Evolutionary conservation across 2,888 invertebrate genomes (phyloP).

Genomic region (Endomychus coccineus): DNA sequence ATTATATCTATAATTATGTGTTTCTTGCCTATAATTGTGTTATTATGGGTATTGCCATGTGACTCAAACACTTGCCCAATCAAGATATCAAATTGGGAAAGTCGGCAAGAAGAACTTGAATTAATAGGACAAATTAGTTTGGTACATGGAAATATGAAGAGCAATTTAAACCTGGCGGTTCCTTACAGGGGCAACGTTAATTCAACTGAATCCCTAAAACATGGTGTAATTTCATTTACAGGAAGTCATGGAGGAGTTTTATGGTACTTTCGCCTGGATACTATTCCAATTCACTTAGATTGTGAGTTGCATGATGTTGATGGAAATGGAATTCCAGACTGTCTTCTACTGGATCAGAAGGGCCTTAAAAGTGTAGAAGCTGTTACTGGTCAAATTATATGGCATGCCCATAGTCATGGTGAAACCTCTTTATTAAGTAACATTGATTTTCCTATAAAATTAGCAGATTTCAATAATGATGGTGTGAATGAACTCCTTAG

Average conservation of each 20-base stretch:
- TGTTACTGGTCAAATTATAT: constrained; percentile 53
- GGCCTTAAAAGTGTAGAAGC: constrained; percentile 58
- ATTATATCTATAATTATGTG: constrained; percentile 64
- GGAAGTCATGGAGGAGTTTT: constrained; percentile 63
- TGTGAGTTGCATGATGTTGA: constrained; percentile 68
- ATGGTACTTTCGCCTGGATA: constrained; percentile 64
- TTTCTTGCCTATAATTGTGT: constrained; percentile 62
- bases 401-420: constrained; percentile 53
- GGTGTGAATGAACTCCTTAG: constrained; percentile 62
- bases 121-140: constrained; percentile 63
- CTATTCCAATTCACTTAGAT: constrained; percentile 64
- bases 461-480: constrained; percentile 68
- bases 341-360: constrained; percentile 64
- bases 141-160: constrained; percentile 56
- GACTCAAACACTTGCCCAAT: constrained; percentile 61
- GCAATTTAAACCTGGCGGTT: constrained; percentile 64
- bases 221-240: constrained; percentile 50
- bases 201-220: constrained; percentile 46
- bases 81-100: constrained; percentile 60
- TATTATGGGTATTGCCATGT: constrained; percentile 70
- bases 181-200: constrained; percentile 64
- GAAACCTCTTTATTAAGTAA: constrained; percentile 49
- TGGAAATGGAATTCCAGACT: constrained; percentile 63
- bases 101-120: constrained; percentile 61
- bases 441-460: constrained; percentile 60